Percentiles rank a stretch among this genome's conserved stretches.
Conservation (phyloP, 2,797 vertebrate genomes). For the Danio choprae region DNA sequence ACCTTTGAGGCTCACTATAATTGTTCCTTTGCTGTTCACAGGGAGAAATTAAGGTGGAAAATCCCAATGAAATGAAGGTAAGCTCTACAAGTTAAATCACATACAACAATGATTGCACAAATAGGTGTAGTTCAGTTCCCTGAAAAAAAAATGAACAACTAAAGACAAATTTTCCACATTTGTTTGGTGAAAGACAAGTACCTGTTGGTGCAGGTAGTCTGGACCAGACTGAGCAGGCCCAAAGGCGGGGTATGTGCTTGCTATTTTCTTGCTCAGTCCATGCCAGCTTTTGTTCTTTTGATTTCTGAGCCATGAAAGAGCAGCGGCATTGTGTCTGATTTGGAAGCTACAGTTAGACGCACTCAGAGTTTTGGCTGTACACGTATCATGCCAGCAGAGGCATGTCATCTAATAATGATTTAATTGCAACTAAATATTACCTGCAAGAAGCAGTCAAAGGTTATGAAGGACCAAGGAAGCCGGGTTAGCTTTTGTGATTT, state of each 20-base stretch:
- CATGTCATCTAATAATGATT: slow-evolving; percentile 18
- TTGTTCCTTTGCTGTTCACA: slow-evolving; percentile 66
- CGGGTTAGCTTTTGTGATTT: not conserved
- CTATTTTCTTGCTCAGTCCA: slow-evolving; percentile 16
- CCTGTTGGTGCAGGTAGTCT: slow-evolving; percentile 40
- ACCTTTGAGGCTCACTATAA: not conserved
- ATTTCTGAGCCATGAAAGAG: slow-evolving; percentile 12
- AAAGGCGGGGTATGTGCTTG: slow-evolving; percentile 28
- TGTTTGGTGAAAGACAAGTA: slow-evolving; percentile 18
- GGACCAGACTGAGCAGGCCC: slow-evolving; percentile 41
- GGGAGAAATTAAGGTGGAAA: slow-evolving; percentile 92
- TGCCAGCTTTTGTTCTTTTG: slow-evolving; percentile 22
- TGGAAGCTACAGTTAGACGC: not conserved
- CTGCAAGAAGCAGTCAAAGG: not conserved
- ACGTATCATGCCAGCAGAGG: not conserved
- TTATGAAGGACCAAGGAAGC: not conserved
- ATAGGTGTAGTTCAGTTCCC: not conserved
- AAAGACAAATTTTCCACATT: slow-evolving; percentile 6
- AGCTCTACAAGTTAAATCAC: not conserved
- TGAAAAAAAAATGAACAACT: not conserved
- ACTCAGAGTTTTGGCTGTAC: not conserved
- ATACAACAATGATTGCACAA: not conserved
- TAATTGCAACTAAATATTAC: not conserved
- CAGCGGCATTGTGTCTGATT: slow-evolving; percentile 6
- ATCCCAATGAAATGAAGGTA: slow-evolving; percentile 87